Percentiles rank a stretch among this genome's conserved stretches.
Conservation (phyloP, 2,888 invertebrate species). For the Diogma glabrata region DNA sequence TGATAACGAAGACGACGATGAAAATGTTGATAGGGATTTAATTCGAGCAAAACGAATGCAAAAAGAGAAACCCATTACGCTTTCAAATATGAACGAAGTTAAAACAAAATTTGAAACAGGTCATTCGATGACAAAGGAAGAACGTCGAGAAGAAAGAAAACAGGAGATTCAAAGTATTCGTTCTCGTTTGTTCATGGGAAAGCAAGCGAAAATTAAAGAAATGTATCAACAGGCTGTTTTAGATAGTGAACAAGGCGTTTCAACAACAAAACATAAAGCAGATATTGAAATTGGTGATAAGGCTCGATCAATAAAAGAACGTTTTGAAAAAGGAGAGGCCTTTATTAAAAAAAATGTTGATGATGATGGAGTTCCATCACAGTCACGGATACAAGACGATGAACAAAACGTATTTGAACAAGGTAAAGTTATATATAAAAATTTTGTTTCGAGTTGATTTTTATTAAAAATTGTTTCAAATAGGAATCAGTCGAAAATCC, state of each 20-base stretch:
- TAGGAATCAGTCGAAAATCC: constrained; percentile 78
- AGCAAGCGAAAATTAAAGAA: constrained; percentile 83
- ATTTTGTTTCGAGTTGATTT: constrained; percentile 19
- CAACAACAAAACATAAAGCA: constrained; percentile 42
- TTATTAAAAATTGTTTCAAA: background rate
- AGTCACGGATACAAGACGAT: constrained; percentile 40
- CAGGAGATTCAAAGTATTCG: constrained; percentile 82
- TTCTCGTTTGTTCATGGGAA: constrained; percentile 75
- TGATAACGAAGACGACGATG: constrained; percentile 30
- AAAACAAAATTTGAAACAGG: constrained; percentile 72
- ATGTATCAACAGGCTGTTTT: constrained; percentile 84
- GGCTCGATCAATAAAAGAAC: constrained; percentile 57
- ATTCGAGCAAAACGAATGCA: constrained; percentile 44
- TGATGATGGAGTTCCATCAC: constrained; percentile 36
- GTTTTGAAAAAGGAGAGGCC: constrained; percentile 68
- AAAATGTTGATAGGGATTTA: constrained; percentile 51
- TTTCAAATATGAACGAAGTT: constrained; percentile 74
- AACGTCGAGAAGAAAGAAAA: constrained; percentile 68
- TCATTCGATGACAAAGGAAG: constrained; percentile 44
- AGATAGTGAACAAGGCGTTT: constrained; percentile 57
- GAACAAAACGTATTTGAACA: constrained; percentile 71
- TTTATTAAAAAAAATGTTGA: constrained; percentile 45
- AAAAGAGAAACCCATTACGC: constrained; percentile 65
- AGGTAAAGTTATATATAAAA: constrained; percentile 38
- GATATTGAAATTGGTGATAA: constrained; percentile 43